A percentile compares a stretch with the other conserved stretches of the same genome.
These are phyloP conservation scores for Leptocoma aspasia DNA, from an alignment of 2,113 vertebrate species.

Conservation along the genomic window DNA sequence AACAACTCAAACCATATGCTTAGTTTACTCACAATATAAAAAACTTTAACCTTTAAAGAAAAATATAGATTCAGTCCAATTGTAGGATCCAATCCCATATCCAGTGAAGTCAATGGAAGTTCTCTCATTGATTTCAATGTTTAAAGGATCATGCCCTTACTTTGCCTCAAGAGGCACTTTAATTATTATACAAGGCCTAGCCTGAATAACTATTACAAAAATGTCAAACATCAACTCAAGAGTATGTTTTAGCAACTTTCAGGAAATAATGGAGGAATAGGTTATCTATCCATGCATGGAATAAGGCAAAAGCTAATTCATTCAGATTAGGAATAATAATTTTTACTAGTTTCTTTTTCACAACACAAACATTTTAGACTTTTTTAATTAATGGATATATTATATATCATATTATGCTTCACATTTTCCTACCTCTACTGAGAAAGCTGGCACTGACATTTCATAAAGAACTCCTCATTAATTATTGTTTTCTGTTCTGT, in stretches of 20 bases:
- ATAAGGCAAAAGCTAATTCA: constrained; percentile 88
- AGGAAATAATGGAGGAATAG: constrained; percentile 80
- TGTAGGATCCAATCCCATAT: constrained; percentile 36
- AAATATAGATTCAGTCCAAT: constrained; percentile 65
- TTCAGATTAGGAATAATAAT: constrained; percentile 74
- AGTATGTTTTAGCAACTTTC: constrained; percentile 66
- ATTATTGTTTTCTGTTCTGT: constrained; percentile 60
- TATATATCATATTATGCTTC: constrained; percentile 72
- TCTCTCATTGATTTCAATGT: constrained; percentile 47
- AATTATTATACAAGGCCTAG: constrained; percentile 59
- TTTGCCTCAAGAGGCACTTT: constrained; percentile 62
- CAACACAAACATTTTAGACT: constrained; percentile 80
- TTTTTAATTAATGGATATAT: constrained; percentile 75
- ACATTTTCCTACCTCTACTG: constrained; percentile 80
- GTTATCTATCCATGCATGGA: constrained; percentile 90
- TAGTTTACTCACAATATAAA: constrained; percentile 73
- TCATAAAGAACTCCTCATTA: constrained; percentile 68
- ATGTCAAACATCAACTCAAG: constrained; percentile 68
- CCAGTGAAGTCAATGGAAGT: constrained; percentile 45
- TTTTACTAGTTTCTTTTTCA: constrained; percentile 79
- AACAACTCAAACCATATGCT: constrained; percentile 59
- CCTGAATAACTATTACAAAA: constrained; percentile 66
- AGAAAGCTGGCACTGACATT: constrained; percentile 73
- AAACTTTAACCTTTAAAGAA: constrained; percentile 71
- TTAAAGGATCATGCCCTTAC: constrained; percentile 39